Conservation (phyloP, 1,140 invertebrate species). For the Sinella curviseta region DNA sequence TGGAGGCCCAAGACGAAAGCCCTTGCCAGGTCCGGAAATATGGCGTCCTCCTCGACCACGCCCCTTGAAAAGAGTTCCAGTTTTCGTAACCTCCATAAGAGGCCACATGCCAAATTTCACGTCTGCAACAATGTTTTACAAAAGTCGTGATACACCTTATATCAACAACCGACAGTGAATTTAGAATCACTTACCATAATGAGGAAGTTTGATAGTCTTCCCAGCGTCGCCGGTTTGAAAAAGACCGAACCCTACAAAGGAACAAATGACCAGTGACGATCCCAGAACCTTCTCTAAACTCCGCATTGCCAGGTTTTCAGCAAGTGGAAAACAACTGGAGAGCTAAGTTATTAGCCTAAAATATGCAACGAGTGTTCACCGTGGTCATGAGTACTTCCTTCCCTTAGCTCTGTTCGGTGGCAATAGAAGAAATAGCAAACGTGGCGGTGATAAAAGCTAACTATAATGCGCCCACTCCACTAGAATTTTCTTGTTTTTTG, state of each 20-base stretch:
- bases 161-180: too few relatives aligned
- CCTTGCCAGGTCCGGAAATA: not conserved
- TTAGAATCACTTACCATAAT: conserved; percentile 8
- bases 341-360: not conserved
- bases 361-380: not conserved
- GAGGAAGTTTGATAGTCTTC: not conserved
- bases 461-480: too few relatives aligned
- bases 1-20: not conserved
- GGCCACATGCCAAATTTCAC: conserved; percentile 15
- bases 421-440: not conserved
- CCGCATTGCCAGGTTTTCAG: conserved; percentile 1
- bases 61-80: not conserved
- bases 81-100: conserved; percentile 19
- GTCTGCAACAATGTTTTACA: not conserved
- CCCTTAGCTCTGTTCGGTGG: not conserved
- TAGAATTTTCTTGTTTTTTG: too few relatives aligned
- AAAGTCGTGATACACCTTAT: not conserved
- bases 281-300: not conserved
- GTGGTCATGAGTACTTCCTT: not conserved
- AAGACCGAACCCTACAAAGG: not conserved
- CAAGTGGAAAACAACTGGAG: not conserved
- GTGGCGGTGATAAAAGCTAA: not conserved
- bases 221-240: not conserved
- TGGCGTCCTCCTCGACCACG: not conserved
- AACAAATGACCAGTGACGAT: not conserved